phyloP scores from a whole-genome alignment of 1,140 invertebrate species.

The Pemphigus obesinymphae region DNA sequence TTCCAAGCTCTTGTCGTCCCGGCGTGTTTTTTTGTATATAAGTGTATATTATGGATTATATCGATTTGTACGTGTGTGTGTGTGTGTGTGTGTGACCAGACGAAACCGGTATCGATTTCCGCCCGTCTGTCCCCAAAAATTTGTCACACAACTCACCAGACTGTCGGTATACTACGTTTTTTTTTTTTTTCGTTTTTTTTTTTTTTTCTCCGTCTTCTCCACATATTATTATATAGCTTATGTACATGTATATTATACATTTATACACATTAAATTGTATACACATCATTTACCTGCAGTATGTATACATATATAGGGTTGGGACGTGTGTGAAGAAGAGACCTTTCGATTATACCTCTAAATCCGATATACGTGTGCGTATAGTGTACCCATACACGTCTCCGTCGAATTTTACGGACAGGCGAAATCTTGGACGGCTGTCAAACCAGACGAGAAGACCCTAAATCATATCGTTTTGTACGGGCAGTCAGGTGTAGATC shows the following conservation, averaged over 20 bases:
- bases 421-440: too few relatives aligned
- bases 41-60: neutral
- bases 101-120: slow-evolving; percentile 33
- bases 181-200: neutral
- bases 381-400: too few relatives aligned
- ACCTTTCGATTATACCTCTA: neutral
- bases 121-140: slow-evolving; percentile 23
- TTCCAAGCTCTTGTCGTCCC: slow-evolving; percentile 25
- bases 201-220: neutral
- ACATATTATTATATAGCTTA: too few relatives aligned
- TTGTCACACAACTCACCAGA: slow-evolving; percentile 36
- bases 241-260: neutral
- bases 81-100: slow-evolving; percentile 8
- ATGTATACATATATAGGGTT: neutral
- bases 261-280: neutral
- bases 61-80: neutral
- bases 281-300: too few relatives aligned
- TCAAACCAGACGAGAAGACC: too few relatives aligned
- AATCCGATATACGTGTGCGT: too few relatives aligned
- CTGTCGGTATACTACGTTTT: neutral
- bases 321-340: neutral
- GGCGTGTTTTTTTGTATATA: neutral
- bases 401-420: too few relatives aligned
- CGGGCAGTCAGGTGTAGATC: too few relatives aligned
- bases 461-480: too few relatives aligned